Conservation (phyloP, 2,113 vertebrate species). For the Varanus salvator region DNA sequence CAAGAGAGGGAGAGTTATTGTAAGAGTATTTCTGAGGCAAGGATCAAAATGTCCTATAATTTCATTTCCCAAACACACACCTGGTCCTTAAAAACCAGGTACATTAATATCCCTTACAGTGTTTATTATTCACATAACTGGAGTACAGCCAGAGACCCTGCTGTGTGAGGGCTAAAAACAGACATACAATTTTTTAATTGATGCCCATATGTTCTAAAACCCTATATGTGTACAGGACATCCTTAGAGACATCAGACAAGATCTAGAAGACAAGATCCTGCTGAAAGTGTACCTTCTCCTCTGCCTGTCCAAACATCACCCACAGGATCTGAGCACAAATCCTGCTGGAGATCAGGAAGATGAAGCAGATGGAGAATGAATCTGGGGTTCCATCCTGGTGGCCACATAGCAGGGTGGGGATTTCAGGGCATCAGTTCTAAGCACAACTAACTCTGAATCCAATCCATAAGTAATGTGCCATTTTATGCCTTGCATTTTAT, state of each 20-base stretch:
- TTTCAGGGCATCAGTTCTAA: too few species aligned
- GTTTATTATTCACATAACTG: not conserved
- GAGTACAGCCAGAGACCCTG: conserved; percentile 12
- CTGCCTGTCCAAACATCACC: not conserved
- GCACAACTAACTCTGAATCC: too few species aligned
- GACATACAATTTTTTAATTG: conserved; percentile 13
- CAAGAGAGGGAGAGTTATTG: not conserved
- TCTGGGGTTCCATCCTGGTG: not conserved
- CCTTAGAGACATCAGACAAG: not conserved
- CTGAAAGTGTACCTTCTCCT: not conserved
- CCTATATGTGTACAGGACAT: not conserved
- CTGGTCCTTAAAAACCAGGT: not conserved
- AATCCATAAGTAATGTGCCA: too few species aligned
- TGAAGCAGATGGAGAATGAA: not conserved
- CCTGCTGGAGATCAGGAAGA: not conserved
- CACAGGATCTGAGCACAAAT: not conserved
- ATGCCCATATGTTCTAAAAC: not conserved
- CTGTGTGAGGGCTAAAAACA: not conserved
- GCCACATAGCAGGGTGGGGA: not conserved
- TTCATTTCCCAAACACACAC: not conserved
- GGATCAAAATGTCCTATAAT: not conserved
- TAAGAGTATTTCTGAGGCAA: not conserved
- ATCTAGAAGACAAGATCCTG: not conserved
- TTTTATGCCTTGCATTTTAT: too few species aligned
- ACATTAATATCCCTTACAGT: not conserved